These are phyloP conservation scores for Beaufortia kweichowensis DNA, from an alignment of 2,113 vertebrate genomes.

Conservation along the genomic window DNA sequence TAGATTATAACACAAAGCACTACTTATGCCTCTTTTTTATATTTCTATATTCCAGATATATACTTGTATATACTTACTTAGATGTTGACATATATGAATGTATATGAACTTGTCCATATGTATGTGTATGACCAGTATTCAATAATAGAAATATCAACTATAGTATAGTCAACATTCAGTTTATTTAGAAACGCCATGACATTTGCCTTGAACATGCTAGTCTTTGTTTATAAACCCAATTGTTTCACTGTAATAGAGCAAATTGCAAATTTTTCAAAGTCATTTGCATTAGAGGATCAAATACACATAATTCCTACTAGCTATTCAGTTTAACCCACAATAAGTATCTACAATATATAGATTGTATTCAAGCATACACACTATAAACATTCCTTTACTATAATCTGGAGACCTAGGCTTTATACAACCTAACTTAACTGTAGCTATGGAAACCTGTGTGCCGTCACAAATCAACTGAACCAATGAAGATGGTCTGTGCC, in stretches of 20 bases:
- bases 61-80: slow-evolving; percentile 77
- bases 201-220: slow-evolving; percentile 15
- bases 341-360: background rate
- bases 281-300: slow-evolving; percentile 29
- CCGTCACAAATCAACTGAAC: slow-evolving; percentile 33
- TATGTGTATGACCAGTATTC: slow-evolving; percentile 62
- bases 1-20: slow-evolving; percentile 65
- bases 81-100: slow-evolving; percentile 82
- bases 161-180: slow-evolving; percentile 61
- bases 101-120: slow-evolving; percentile 75
- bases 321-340: background rate
- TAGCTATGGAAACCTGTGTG: slow-evolving; percentile 46
- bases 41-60: slow-evolving; percentile 73
- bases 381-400: slow-evolving; percentile 58
- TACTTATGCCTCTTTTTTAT: slow-evolving; percentile 67
- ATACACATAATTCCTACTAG: slow-evolving; percentile 15
- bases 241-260: slow-evolving; percentile 6
- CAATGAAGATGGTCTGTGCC: slow-evolving; percentile 46
- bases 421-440: slow-evolving; percentile 55
- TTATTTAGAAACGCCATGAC: slow-evolving; percentile 31
- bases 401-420: slow-evolving; percentile 58
- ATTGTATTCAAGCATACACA: slow-evolving; percentile 20
- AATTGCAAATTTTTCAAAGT: no score
- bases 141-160: slow-evolving; percentile 59
- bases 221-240: background rate